Base-by-base conservation (phyloP, 1,140 invertebrate genomes). In the Diorhabda carinulata region DNA sequence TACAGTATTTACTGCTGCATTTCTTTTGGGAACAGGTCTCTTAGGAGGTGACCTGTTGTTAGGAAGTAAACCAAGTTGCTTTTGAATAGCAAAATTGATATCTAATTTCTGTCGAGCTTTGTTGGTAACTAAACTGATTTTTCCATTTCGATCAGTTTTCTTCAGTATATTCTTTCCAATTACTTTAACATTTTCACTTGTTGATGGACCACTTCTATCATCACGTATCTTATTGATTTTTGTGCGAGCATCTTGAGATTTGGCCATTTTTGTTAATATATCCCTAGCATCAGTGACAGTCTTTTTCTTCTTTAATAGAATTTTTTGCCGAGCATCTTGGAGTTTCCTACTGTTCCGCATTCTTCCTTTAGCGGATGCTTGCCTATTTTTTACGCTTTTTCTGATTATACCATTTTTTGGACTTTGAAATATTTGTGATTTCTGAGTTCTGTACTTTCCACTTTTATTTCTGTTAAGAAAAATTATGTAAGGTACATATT, bases 251-350 rank as follows among this genome's bases (percentile, higher is more conserved):
- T 91, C 90, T 68, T 82, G 82, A 40, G 81, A 86, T 71, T 87
- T 87, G 2, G 87, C 87, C 65, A 87, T 86, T 79, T 88, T 84
- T 5, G 85, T 85, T n/a, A 91, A 81, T 69, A 89, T 86, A 63
- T 91, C 90, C 61, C 90, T 80, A 3, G 90, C 90, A 83, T 91
- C 90, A 0, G 82, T 83, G 3, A 91, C 82, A 59, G 86, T 87
- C 10, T 84, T 83, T 61, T 89, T 83, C 74, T 90, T 89, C 72
- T 90, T 89, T 68, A 88, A 85, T 68, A 90, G 87, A 59, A 91
- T 89, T 80, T 87, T 90, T 57, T 88, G 84, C 2, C 90, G 81
- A 9, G 90, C 90, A 83, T 92, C 91, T 65, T 73, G 75, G 2
- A 76, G 41, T 63, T 68, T 70, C 3, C 63, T 63, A 25, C 65